A percentile compares a stretch with the other conserved stretches of the same genome.
phyloP scores from a whole-genome alignment of 2,113 vertebrate species.

The Oriolus oriolus region DNA sequence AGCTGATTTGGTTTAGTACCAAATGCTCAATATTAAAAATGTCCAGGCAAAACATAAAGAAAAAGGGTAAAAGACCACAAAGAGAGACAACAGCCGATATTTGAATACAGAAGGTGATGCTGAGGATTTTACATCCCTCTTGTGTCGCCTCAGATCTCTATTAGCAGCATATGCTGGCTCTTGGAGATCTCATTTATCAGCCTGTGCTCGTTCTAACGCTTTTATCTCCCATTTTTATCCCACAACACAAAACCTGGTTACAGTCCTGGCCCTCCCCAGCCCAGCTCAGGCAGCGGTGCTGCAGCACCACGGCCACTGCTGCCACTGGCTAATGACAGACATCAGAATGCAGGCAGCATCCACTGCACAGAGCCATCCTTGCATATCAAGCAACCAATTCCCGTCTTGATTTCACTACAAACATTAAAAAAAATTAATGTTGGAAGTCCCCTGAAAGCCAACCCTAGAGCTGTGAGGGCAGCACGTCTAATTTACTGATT shows the following conservation, averaged over 20 bases:
- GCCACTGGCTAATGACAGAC: not conserved
- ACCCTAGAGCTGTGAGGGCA: constrained; percentile 51
- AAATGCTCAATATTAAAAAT: not conserved
- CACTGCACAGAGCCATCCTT: not conserved
- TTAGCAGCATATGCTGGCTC: not conserved
- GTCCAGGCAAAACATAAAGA: not conserved
- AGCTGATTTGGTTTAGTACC: not conserved
- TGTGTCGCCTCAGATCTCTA: not conserved
- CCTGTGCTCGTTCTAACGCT: not conserved
- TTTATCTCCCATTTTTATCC: not conserved
- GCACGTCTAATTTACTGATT: constrained; percentile 61
- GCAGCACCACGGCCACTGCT: not conserved
- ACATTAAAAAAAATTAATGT: not conserved
- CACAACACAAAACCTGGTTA: not conserved
- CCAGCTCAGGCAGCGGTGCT: not conserved
- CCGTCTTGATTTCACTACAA: constrained; percentile 28
- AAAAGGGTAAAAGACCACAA: not conserved
- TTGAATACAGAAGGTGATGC: not conserved
- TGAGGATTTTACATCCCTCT: not conserved
- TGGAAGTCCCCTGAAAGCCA: constrained; percentile 36
- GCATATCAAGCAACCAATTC: constrained; percentile 38
- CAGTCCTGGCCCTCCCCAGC: not conserved
- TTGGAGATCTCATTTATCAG: not conserved
- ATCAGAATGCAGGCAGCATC: constrained; percentile 43
- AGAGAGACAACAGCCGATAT: not conserved